Evolutionary conservation across 2,888 invertebrate genomes (phyloP).

Genomic region (Marronus borbonicus): DNA sequence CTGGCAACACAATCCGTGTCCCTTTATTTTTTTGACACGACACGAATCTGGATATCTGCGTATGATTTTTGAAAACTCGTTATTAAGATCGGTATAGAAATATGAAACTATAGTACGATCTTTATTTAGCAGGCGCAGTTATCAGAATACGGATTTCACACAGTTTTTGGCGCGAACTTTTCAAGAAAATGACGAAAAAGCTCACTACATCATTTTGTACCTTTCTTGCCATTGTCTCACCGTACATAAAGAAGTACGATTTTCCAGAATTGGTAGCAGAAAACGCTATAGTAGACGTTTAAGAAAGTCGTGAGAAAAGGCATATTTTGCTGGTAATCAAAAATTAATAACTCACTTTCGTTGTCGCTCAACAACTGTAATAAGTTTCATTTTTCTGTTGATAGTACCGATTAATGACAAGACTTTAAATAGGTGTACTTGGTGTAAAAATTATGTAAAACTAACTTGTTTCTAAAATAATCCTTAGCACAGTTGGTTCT

Average conservation of each 20-base stretch:
- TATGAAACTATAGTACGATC: constrained; percentile 47
- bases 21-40: no score
- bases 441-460: no score
- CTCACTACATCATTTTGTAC: constrained; percentile 37
- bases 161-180: constrained; percentile 36
- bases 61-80: constrained; percentile 48
- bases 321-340: constrained; percentile 22
- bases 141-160: constrained; percentile 31
- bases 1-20: neutral
- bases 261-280: constrained; percentile 37
- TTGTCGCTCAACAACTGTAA: neutral
- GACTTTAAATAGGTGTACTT: no score
- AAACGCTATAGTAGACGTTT: constrained; percentile 50
- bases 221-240: constrained; percentile 48
- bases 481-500: no score
- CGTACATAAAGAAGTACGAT: constrained; percentile 51
- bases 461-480: no score
- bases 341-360: constrained; percentile 38
- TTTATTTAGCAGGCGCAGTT: constrained; percentile 25
- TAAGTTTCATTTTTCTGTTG: no score
- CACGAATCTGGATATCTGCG: constrained; percentile 50
- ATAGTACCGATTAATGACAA: no score
- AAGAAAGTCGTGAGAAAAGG: constrained; percentile 40
- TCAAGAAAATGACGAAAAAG: constrained; percentile 46
- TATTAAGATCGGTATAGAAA: constrained; percentile 50